Conservation (phyloP, 2,888 invertebrate species). For the Coelinius sp. region DNA sequence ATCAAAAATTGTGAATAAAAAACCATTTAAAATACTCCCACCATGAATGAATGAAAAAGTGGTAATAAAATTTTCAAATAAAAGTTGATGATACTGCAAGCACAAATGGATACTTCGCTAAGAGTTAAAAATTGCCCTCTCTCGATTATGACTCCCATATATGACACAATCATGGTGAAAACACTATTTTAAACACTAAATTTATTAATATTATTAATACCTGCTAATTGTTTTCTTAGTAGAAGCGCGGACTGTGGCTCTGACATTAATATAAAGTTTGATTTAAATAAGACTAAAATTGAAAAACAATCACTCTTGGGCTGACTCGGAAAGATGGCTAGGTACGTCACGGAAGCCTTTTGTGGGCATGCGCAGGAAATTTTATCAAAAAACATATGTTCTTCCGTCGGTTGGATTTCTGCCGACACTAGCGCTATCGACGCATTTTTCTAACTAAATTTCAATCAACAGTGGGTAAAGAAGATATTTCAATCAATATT, state of each 20-base stretch:
- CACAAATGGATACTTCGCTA: slow-evolving; percentile 47
- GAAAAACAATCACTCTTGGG: slow-evolving; percentile 76
- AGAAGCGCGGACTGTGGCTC: slow-evolving; percentile 95
- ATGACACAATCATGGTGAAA: slow-evolving; percentile 6
- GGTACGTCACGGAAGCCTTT: slow-evolving; percentile 69
- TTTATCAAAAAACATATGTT: slow-evolving; percentile 20
- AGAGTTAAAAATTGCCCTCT: neutral
- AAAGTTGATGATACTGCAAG: slow-evolving; percentile 1
- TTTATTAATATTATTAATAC: slow-evolving; percentile 71
- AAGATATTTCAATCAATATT: neutral
- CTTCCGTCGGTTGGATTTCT: slow-evolving; percentile 5
- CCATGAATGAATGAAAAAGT: neutral
- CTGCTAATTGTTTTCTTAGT: slow-evolving; percentile 96
- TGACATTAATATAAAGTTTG: slow-evolving; percentile 91
- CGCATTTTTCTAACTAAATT: neutral
- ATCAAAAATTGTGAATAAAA: neutral
- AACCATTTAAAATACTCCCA: neutral
- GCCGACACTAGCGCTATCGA: neutral
- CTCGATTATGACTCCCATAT: slow-evolving; percentile 58
- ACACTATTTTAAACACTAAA: slow-evolving; percentile 34
- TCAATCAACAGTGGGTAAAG: neutral
- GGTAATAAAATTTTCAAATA: neutral
- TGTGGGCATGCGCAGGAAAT: slow-evolving; percentile 63
- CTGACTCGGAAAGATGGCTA: slow-evolving; percentile 80
- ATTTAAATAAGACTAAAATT: slow-evolving; percentile 82